Evolutionary conservation across 2,113 vertebrate species (phyloP).

Genomic region (Apteryx owenii): DNA sequence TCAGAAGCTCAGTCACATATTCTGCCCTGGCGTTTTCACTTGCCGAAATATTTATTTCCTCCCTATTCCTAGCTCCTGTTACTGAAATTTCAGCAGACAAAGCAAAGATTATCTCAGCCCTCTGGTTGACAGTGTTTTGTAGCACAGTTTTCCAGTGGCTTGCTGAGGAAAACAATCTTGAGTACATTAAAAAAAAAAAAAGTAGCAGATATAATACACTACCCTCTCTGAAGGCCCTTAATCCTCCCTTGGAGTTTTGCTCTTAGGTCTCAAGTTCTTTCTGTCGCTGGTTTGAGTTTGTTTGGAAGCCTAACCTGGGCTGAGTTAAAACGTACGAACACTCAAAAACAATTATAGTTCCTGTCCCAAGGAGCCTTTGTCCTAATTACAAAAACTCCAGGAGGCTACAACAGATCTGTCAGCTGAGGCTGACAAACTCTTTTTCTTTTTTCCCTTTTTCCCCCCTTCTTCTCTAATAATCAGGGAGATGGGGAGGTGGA

Average conservation of each 20-base stretch:
- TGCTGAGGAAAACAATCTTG: neutral
- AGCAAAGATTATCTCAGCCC: neutral
- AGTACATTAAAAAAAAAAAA: neutral
- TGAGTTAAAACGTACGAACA: constrained; percentile 5
- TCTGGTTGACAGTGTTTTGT: neutral
- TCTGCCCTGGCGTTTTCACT: neutral
- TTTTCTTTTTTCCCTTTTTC: neutral
- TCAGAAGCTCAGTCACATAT: neutral
- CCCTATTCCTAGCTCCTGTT: neutral
- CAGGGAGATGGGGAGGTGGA: constrained; percentile 50
- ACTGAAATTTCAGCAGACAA: neutral
- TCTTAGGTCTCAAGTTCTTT: neutral
- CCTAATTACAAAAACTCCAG: constrained; percentile 32
- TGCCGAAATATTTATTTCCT: neutral
- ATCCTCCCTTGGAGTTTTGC: neutral
- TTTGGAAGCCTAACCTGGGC: constrained; percentile 9
- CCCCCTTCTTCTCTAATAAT: neutral
- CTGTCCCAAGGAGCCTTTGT: neutral
- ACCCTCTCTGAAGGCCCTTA: neutral
- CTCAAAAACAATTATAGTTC: neutral
- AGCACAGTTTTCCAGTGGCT: neutral
- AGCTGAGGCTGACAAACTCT: constrained; percentile 19
- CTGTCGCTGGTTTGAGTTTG: neutral
- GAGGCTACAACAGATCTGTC: constrained; percentile 6
- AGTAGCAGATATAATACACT: neutral